Percentiles rank a stretch among this genome's conserved stretches.
Conservation (phyloP, 2,797 vertebrate species). For the Salmo trutta region DNA sequence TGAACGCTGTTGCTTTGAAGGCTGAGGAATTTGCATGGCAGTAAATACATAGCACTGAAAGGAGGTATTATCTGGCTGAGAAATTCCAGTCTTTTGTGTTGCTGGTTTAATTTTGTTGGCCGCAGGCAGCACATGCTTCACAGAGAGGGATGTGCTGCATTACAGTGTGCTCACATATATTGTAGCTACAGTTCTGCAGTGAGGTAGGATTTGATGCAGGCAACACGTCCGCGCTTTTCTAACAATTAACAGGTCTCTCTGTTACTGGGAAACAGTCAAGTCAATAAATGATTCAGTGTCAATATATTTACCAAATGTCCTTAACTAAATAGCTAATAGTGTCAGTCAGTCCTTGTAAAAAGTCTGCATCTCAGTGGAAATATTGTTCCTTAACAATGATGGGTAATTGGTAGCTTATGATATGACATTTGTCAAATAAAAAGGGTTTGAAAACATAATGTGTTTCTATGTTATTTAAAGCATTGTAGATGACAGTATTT, state of each 20-base stretch:
- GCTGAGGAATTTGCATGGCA: neutral
- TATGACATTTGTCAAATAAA: neutral
- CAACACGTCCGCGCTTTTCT: slow-evolving; percentile 19
- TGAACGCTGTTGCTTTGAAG: slow-evolving; percentile 1
- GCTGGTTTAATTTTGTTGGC: slow-evolving; percentile 42
- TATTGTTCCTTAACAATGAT: neutral
- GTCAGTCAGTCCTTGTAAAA: neutral
- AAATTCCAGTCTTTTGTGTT: slow-evolving; percentile 29
- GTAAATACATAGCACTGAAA: neutral
- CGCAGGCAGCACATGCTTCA: slow-evolving; percentile 26
- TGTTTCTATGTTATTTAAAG: neutral
- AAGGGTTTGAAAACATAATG: neutral
- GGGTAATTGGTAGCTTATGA: neutral
- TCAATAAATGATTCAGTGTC: neutral
- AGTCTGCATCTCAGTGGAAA: neutral
- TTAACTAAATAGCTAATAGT: neutral
- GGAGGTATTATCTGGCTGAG: slow-evolving; percentile 13
- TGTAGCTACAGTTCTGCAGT: slow-evolving; percentile 6
- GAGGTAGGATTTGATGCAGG: slow-evolving; percentile 25
- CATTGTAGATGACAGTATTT: neutral
- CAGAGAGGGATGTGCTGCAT: slow-evolving; percentile 22
- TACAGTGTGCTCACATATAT: slow-evolving; percentile 24
- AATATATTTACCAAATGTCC: neutral
- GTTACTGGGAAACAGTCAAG: neutral
- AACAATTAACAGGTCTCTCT: slow-evolving; percentile 18